Base-by-base conservation (phyloP, 1,140 invertebrate species). In the Zaprionus taronus region DNA sequence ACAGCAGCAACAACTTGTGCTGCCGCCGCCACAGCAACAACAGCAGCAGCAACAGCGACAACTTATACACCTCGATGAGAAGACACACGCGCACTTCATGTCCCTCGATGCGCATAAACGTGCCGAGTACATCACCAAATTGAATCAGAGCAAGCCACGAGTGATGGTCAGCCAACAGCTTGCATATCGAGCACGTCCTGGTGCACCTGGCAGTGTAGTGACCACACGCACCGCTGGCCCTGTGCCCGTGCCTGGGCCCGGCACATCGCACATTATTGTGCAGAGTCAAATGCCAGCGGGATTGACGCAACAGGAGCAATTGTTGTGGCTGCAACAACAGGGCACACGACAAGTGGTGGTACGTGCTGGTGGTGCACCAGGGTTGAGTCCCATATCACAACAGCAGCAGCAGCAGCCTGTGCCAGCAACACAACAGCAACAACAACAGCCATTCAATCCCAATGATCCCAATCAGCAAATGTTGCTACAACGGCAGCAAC, bases 61-160 rank as follows among this genome's bases (percentile, higher is more conserved):
- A 65, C 81, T 93, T 0, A 97, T 97, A 62, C 96, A 96, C 58
- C 92, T 97, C 63, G 96, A 97, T 85, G 96, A 96, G 6, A 96
- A 96, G 74, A 96, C 96, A 4, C 96, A 97, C 83, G 96, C 96
- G n/a, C 96, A 97, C 74, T 91, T 97, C 28, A 96, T 97, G 82
- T 96, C 97, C 65, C 95, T 97, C 94, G 96, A 96, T 83, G 96
- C 96, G 0, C 95, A 96, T 64, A 96, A 97, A 77, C 94, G 96
- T 31, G 95, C 96, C 4, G 94, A 96, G 83, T 97, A 97, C 80
- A 95, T 97, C 0, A 95, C 96, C 6, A 96, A 96, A 82, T 93
- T 97, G 41, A 96, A 96, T 56, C 93, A 95, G 51, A 95, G 95
- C 71, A 80, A 95, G 36, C 92, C 84, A 2, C 70, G 94, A 5